A percentile compares a stretch with the other conserved stretches of the same genome.
Evolutionary conservation across 2,113 vertebrate species (phyloP).

Genomic region (Corynorhinus townsendii): DNA sequence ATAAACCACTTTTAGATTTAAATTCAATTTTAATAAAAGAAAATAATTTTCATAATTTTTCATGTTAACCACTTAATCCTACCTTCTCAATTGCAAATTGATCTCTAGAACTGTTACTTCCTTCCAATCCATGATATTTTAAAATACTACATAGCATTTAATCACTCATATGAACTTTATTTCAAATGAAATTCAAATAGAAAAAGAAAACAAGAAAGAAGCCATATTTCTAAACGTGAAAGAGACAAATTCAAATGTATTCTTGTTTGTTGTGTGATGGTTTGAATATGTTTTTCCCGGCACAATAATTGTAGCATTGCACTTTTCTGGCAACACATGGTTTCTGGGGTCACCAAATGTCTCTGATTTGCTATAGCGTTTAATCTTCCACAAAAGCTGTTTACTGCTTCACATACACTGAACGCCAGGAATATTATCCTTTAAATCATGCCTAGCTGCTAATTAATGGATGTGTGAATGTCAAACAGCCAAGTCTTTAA

Average conservation of each 20-base stretch:
- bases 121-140: not conserved
- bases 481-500: conserved; percentile 65
- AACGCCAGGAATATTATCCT: conserved; percentile 61
- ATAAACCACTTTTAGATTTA: not conserved
- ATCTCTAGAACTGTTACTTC: not conserved
- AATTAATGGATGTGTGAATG: conserved; percentile 73
- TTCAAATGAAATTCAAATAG: conserved; percentile 29
- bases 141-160: not conserved
- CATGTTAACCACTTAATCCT: not conserved
- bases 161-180: not conserved
- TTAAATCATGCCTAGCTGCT: conserved; percentile 74
- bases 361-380: conserved; percentile 62
- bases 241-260: conserved; percentile 36
- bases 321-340: conserved; percentile 65
- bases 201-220: not conserved
- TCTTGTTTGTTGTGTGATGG: conserved; percentile 63
- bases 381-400: conserved; percentile 74
- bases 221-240: conserved; percentile 40
- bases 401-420: conserved; percentile 62
- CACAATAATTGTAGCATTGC: conserved; percentile 59
- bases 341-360: conserved; percentile 74
- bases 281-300: conserved; percentile 50
- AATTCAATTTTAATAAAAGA: not conserved
- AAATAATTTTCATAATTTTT: not conserved
- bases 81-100: not conserved